Percentiles rank a stretch among this genome's conserved stretches.
These are phyloP conservation scores for Drosophila equinoxialis DNA, from an alignment of 1,140 invertebrate genomes.

Conservation along the genomic window DNA sequence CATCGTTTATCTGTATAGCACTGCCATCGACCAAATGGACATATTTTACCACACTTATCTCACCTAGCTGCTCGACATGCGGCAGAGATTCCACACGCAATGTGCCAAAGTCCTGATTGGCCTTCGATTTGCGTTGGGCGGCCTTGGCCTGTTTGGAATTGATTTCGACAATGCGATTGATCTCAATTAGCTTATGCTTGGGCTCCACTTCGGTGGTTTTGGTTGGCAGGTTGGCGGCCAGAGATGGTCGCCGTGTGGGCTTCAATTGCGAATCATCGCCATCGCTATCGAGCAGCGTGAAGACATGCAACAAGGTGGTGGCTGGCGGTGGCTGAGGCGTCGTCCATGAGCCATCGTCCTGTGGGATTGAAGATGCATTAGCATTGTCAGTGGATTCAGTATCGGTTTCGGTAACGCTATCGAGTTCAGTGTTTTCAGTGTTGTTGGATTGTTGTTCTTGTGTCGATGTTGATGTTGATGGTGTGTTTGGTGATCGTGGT, in stretches of 20 bases:
- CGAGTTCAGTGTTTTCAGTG: conserved; percentile 18
- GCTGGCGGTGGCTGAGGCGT: conserved; percentile 81
- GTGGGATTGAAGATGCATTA: conserved; percentile 74
- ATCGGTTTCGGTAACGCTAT: conserved; percentile 16
- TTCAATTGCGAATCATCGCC: conserved; percentile 16
- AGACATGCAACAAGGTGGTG: conserved; percentile 84
- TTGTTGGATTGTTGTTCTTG: conserved; percentile 30
- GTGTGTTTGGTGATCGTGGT: conserved; percentile 36
- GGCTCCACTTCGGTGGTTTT: conserved; percentile 44
- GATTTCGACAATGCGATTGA: conserved; percentile 87
- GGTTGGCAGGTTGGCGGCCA: conserved; percentile 5
- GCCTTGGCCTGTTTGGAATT: conserved; percentile 86
- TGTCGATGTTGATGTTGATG: conserved; percentile 29
- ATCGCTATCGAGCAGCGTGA: conserved; percentile 82
- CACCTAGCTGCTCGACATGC: conserved; percentile 86
- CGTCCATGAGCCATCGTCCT: conserved; percentile 36
- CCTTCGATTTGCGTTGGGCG: conserved; percentile 84
- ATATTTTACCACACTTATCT: conserved; percentile 86
- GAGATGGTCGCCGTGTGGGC: conserved; percentile 23
- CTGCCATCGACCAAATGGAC: conserved; percentile 85
- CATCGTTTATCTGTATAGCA: conserved; percentile 77
- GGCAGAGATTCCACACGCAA: conserved; percentile 85
- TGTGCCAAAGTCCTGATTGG: conserved; percentile 83
- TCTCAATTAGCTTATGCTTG: conserved; percentile 86
- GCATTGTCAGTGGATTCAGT: conserved; percentile 70